Conservation (phyloP, 1,140 invertebrate species). For the Drosophila truncata region DNA sequence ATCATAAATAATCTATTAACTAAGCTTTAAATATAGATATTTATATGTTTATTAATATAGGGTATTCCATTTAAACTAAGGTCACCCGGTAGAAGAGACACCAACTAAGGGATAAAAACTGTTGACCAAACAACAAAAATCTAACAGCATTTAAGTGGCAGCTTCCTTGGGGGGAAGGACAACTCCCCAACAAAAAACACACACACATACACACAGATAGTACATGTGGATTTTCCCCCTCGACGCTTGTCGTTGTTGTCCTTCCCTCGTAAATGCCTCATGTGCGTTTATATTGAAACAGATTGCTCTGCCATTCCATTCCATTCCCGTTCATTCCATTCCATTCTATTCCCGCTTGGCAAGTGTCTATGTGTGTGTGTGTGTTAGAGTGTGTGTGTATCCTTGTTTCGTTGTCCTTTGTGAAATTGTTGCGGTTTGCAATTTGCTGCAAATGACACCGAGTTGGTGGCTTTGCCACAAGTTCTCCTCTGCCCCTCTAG, state of each 20-base stretch:
- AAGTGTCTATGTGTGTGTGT: slow-evolving; percentile 7
- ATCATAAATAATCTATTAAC: background rate
- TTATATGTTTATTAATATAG: background rate
- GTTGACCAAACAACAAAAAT: slow-evolving; percentile 71
- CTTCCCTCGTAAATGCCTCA: slow-evolving; percentile 79
- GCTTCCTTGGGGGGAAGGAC: slow-evolving; percentile 13
- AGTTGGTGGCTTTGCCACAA: slow-evolving; percentile 31
- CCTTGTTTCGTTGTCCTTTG: slow-evolving; percentile 68
- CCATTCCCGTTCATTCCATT: slow-evolving; percentile 25
- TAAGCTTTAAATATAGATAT: background rate
- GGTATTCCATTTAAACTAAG: slow-evolving; percentile 5
- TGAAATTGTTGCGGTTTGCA: slow-evolving; percentile 84
- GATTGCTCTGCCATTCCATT: slow-evolving; percentile 75
- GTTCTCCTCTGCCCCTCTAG: slow-evolving; percentile 4
- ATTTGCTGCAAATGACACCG: slow-evolving; percentile 84
- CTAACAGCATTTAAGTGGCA: slow-evolving; percentile 75
- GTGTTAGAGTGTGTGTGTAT: slow-evolving; percentile 14
- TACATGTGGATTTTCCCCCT: slow-evolving; percentile 24
- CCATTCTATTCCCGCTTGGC: slow-evolving; percentile 27
- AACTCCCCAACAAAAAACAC: background rate
- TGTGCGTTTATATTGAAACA: slow-evolving; percentile 85
- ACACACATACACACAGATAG: slow-evolving; percentile 8
- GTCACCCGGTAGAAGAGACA: background rate
- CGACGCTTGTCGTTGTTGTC: slow-evolving; percentile 63
- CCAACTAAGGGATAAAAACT: slow-evolving; percentile 42